These are phyloP conservation scores for Thera obeliscata DNA, from an alignment of 2,888 invertebrate species.

Conservation along the genomic window DNA sequence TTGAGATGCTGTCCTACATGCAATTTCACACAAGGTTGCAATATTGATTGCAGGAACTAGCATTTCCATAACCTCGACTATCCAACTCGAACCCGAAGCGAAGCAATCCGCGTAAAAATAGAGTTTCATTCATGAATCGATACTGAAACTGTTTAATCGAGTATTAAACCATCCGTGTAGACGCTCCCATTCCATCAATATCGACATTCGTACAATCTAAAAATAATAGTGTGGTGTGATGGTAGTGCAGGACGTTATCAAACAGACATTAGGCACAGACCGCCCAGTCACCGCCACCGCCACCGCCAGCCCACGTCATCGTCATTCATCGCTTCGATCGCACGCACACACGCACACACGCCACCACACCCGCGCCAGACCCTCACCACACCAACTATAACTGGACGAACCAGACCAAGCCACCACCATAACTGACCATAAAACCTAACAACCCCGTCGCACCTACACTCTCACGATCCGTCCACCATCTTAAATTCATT, in stretches of 20 bases:
- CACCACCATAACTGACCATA: conserved; percentile 53
- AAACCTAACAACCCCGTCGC: conserved; percentile 57
- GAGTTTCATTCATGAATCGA: conserved; percentile 34
- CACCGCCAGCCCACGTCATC: conserved; percentile 66
- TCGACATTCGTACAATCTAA: conserved; percentile 61
- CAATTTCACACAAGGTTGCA: conserved; percentile 62
- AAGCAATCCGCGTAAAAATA: conserved; percentile 19
- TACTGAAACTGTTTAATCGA: conserved; percentile 20
- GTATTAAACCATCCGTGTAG: conserved; percentile 13
- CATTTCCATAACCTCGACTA: conserved; percentile 21
- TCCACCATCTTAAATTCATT: conserved; percentile 84
- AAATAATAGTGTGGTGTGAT: conserved; percentile 63
- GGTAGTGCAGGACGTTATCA: conserved; percentile 62
- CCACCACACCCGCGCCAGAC: conserved; percentile 54
- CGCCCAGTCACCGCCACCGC: conserved; percentile 20
- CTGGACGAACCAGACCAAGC: conserved; percentile 34
- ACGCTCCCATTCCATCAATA: conserved; percentile 32
- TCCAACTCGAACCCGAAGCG: conserved; percentile 18
- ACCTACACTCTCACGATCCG: conserved; percentile 64
- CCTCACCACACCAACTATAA: conserved; percentile 36
- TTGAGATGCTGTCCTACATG: conserved; percentile 44
- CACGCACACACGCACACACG: conserved; percentile 65
- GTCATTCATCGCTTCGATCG: conserved; percentile 81
- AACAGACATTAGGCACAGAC: conserved; percentile 69
- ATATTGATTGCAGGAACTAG: conserved; percentile 57